Conservation (phyloP, 2,888 invertebrate genomes). For the Philhelius pedissequus region DNA sequence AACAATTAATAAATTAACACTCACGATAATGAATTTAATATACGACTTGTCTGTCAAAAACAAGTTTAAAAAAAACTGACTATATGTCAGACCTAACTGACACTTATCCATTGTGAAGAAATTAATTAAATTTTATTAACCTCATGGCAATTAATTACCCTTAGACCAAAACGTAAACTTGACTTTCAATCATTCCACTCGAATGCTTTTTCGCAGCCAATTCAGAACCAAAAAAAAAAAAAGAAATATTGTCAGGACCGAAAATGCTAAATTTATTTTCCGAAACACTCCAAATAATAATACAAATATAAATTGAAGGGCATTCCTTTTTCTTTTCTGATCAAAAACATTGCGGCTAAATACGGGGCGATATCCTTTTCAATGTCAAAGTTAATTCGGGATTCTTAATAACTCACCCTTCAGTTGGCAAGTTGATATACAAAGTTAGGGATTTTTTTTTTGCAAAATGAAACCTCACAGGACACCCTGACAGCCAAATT, state of each 20-base stretch:
- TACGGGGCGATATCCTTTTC: background rate
- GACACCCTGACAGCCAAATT: background rate
- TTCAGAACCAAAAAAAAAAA: no score
- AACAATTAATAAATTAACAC: background rate
- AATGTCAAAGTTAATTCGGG: slow-evolving; percentile 15
- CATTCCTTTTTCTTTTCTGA: background rate
- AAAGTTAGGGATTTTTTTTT: background rate
- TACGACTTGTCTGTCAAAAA: background rate
- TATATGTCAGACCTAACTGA: background rate
- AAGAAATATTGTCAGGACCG: no score
- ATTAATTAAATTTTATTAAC: slow-evolving; percentile 14
- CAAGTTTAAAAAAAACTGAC: background rate
- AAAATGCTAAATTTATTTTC: background rate
- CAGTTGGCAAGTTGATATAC: background rate
- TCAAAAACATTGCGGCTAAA: background rate
- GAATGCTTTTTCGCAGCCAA: background rate
- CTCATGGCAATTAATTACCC: background rate
- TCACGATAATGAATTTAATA: background rate
- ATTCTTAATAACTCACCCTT: slow-evolving; percentile 11
- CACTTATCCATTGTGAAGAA: background rate
- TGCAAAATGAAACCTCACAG: background rate
- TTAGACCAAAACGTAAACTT: background rate
- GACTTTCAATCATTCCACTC: background rate
- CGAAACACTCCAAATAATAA: background rate
- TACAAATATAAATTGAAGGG: background rate